Conservation (phyloP, 2,113 vertebrate species). For the Cynoglossus semilaevis region DNA sequence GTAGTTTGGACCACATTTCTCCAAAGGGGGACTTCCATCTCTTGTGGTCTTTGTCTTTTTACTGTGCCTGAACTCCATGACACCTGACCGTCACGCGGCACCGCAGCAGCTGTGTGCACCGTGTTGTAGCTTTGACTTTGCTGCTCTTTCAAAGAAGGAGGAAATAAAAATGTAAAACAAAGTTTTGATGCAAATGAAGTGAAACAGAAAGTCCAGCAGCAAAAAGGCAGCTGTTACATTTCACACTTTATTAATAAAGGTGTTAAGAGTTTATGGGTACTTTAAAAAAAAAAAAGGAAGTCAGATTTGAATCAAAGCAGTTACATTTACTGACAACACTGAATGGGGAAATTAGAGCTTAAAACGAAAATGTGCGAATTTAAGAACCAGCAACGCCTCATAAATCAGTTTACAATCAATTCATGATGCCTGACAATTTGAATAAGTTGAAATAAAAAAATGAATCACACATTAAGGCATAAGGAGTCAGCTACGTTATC, state of each 20-base stretch:
- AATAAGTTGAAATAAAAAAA: too few species aligned
- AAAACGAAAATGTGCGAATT: too few species aligned
- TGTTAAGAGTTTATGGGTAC: neutral
- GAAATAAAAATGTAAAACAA: constrained; percentile 30
- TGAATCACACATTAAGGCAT: too few species aligned
- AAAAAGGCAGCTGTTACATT: neutral
- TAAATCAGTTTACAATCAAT: too few species aligned
- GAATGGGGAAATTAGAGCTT: too few species aligned
- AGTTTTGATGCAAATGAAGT: constrained; percentile 45
- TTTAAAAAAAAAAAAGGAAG: too few species aligned
- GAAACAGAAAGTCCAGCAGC: constrained; percentile 23
- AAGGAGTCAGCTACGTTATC: too few species aligned
- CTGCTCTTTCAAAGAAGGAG: constrained; percentile 35
- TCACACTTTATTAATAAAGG: neutral
- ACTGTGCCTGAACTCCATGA: constrained; percentile 15
- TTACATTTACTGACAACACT: too few species aligned
- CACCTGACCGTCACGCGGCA: constrained; percentile 21
- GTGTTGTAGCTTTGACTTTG: constrained; percentile 44
- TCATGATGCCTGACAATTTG: too few species aligned
- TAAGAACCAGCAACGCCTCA: too few species aligned
- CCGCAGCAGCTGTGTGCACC: constrained; percentile 46
- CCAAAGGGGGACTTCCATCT: constrained; percentile 23
- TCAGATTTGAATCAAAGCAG: too few species aligned
- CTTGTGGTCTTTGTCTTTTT: constrained; percentile 8
- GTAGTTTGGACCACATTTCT: constrained; percentile 18